These are phyloP conservation scores for Lydus trimaculatus DNA, from an alignment of 2,888 invertebrate genomes.

Conservation along the genomic window DNA sequence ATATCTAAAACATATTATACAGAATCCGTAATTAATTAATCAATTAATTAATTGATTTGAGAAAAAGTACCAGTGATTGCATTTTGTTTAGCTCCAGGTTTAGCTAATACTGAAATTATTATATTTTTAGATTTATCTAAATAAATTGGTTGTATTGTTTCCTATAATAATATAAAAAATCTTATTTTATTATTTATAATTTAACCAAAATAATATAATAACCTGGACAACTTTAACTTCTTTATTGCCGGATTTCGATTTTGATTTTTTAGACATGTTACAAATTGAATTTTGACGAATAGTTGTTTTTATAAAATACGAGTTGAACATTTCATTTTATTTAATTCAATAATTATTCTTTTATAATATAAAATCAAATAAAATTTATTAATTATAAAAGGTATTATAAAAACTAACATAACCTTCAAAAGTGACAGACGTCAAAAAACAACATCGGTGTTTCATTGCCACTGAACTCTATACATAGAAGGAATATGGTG, in stretches of 20 bases:
- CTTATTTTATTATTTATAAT: neutral
- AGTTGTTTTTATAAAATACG: neutral
- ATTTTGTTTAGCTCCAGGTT: conserved; percentile 78
- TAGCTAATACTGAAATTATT: conserved; percentile 71
- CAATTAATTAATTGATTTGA: neutral
- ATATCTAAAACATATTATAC: conserved; percentile 57
- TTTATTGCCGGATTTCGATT: neutral
- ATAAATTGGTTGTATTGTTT: conserved; percentile 53
- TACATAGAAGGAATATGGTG: no score
- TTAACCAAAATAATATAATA: neutral
- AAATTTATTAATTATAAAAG: no score
- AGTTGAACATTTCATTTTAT: neutral
- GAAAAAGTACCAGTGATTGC: conserved; percentile 62
- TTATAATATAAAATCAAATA: no score
- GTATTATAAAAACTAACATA: no score
- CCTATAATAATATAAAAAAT: conserved; percentile 21
- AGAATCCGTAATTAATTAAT: neutral
- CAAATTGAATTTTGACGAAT: neutral
- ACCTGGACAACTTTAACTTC: neutral
- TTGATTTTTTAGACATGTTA: neutral
- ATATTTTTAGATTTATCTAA: conserved; percentile 69
- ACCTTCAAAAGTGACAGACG: no score
- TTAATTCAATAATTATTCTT: no score
- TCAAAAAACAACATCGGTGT: no score
- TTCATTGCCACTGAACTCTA: no score